Conservation (phyloP, 2,888 invertebrate species). For the Lasioglossum figueresi region DNA sequence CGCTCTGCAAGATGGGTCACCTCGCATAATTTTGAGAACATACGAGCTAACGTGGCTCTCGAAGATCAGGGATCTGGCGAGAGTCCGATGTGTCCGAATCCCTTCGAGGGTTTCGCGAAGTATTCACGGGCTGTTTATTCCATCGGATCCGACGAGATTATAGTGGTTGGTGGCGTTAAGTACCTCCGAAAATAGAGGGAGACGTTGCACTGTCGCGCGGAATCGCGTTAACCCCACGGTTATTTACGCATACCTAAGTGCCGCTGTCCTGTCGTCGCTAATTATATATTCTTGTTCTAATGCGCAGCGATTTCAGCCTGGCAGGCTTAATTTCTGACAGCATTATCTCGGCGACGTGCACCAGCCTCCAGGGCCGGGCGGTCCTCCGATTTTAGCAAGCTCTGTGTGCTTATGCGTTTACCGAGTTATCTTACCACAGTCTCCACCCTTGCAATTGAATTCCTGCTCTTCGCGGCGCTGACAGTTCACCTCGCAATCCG, state of each 20-base stretch:
- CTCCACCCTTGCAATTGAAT: background rate
- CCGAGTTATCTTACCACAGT: background rate
- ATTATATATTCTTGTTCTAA: slow-evolving; percentile 51
- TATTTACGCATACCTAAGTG: slow-evolving; percentile 55
- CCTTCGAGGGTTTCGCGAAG: background rate
- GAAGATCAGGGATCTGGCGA: background rate
- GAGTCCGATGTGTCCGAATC: background rate
- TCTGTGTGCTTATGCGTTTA: background rate
- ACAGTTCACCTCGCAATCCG: background rate
- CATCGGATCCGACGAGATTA: slow-evolving; percentile 21
- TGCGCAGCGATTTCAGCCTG: slow-evolving; percentile 26
- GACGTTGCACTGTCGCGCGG: background rate
- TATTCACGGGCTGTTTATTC: slow-evolving; percentile 15
- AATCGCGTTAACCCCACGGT: slow-evolving; percentile 51
- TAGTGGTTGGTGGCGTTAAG: slow-evolving; percentile 20
- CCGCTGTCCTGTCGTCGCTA: slow-evolving; percentile 39
- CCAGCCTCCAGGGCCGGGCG: background rate
- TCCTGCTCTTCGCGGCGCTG: background rate
- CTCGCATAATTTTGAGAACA: background rate
- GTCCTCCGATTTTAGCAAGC: background rate
- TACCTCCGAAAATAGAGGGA: slow-evolving; percentile 14
- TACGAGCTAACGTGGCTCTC: background rate
- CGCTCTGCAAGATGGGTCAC: background rate
- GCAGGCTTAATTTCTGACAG: slow-evolving; percentile 13
- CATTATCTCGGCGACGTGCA: background rate